These are phyloP conservation scores for Drosophila eugracilis DNA, from an alignment of 1,140 invertebrate genomes.

Conservation along the genomic window DNA sequence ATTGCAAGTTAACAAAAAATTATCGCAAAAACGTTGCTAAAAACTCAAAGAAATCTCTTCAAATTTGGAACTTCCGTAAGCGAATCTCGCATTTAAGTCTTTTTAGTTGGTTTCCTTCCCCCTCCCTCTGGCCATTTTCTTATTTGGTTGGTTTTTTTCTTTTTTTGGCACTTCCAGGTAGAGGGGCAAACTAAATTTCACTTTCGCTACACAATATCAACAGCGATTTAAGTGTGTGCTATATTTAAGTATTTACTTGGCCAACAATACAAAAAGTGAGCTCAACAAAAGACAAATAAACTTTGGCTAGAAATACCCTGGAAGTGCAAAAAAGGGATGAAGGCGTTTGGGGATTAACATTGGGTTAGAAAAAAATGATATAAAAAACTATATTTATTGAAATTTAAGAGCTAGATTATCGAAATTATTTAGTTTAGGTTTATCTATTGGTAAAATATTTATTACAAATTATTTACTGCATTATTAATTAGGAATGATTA, in stretches of 20 bases:
- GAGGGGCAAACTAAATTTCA: constrained; percentile 41
- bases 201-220: constrained; percentile 51
- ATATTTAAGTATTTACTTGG: constrained; percentile 54
- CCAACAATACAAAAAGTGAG: constrained; percentile 39
- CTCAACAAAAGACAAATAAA: constrained; percentile 37
- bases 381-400: neutral
- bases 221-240: constrained; percentile 48
- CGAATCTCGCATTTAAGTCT: constrained; percentile 41
- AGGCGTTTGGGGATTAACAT: neutral
- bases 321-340: neutral
- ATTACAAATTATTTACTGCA: no score
- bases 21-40: constrained; percentile 31
- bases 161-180: constrained; percentile 39
- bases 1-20: constrained; percentile 18
- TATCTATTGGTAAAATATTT: no score
- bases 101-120: constrained; percentile 17
- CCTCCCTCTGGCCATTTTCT: neutral
- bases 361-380: neutral
- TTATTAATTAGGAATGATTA: no score
- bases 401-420: neutral
- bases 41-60: constrained; percentile 33
- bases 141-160: constrained; percentile 15
- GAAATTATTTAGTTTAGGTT: no score
- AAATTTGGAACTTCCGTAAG: constrained; percentile 48
- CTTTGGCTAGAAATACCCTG: constrained; percentile 10